Evolutionary conservation across 2,888 invertebrate species (phyloP), one percentile per base, ranked within the genome.

Genomic region (Archaeoteleia sp.): DNA sequence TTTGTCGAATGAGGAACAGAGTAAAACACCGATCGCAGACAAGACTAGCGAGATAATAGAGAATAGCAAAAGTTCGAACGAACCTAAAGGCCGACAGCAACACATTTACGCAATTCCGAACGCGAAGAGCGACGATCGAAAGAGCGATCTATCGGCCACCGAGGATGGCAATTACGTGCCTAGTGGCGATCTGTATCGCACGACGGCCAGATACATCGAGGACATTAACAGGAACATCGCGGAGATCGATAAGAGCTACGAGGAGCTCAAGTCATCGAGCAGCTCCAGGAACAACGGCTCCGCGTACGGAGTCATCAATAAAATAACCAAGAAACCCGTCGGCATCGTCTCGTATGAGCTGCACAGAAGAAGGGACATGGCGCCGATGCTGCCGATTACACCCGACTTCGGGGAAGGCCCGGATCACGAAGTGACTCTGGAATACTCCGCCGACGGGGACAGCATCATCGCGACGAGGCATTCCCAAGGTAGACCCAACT

Each of bases 201-300:
- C 79, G 29, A 81, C 82, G 1, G 78, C 77, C 0, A 76, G 76
- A 42, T 83, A 83, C 67, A 83, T 83, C 61, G 83, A 83, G 42
- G 83, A 83, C 40, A 80, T 83, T 7, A 83, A 83, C 49, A 71
- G 74, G 5, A 83, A 83, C 58, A 78, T 83, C 7, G 83, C 83
- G 0, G 82, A 83, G 57, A 82, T 83, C 43, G 82, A 83, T 34
- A 79, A 82, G 43, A 83, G 78, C 14, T 81, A 80, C 69, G 82
- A 80, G 46, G 78, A 80, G 34, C 58, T 81, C 6, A 70, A 77
- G 8, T 72, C 74, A 15, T 70, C 74, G 1, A 62, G 65, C 8
- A 62, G 63, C 3, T 67, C 54, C 9, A 65, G 70, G 9, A 77
- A 74, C 34, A 42, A 58, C 1, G 70, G 74, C 23, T 68, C 72